These are phyloP conservation scores for Chrosomus eos DNA, from an alignment of 2,797 vertebrate species.

Conservation along the genomic window DNA sequence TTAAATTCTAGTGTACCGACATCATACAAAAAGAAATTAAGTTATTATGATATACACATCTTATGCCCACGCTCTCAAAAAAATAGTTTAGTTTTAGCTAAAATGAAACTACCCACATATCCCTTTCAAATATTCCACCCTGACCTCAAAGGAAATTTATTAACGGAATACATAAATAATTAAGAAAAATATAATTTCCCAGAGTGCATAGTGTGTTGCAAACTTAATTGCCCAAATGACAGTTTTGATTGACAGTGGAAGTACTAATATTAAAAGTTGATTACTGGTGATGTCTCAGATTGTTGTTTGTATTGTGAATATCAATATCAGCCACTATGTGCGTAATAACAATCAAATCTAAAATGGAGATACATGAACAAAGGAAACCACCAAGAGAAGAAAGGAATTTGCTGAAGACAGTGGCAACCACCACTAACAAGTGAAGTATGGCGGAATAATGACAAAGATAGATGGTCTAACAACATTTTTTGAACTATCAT, in stretches of 20 bases:
- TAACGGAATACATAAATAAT: slow-evolving; percentile 1
- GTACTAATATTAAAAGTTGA: background rate
- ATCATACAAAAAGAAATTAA: background rate
- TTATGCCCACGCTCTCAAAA: background rate
- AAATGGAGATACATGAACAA: background rate
- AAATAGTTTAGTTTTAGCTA: background rate
- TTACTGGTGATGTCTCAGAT: background rate
- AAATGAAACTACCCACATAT: background rate
- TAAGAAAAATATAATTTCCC: background rate
- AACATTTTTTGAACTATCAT: background rate
- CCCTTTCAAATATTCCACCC: background rate
- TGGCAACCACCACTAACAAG: too few relatives aligned
- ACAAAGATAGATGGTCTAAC: slow-evolving; percentile 1
- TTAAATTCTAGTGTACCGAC: background rate
- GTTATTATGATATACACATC: background rate
- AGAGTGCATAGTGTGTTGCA: background rate
- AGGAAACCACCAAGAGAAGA: background rate
- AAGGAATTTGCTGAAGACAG: background rate
- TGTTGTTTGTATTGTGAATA: background rate
- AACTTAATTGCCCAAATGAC: background rate
- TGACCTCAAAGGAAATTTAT: slow-evolving; percentile 6
- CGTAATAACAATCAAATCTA: background rate
- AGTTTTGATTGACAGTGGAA: slow-evolving; percentile 15
- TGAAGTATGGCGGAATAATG: background rate
- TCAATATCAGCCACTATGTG: background rate